Conservation (phyloP, 2,888 invertebrate species). For the Helobdella robusta region DNA sequence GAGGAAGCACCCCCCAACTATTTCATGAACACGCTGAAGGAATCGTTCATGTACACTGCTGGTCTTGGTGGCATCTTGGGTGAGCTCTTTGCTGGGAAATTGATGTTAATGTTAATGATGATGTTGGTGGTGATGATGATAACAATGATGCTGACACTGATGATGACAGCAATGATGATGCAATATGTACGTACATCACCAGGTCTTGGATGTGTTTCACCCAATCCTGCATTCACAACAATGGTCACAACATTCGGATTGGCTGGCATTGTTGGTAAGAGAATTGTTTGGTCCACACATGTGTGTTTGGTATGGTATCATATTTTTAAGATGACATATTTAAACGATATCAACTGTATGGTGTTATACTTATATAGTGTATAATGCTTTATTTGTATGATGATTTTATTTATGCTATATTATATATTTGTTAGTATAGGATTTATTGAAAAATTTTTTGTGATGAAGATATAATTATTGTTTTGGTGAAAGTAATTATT, state of each 20-base stretch:
- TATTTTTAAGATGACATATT: no score
- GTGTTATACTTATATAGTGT: no score
- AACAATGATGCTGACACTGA: neutral
- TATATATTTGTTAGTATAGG: no score
- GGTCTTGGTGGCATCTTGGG: conserved; percentile 36
- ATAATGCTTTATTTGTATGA: no score
- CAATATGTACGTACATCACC: conserved; percentile 32
- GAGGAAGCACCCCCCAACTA: conserved; percentile 54
- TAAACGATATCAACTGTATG: no score
- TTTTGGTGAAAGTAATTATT: no score
- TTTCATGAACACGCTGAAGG: conserved; percentile 57
- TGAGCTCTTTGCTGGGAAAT: conserved; percentile 8
- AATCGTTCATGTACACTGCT: conserved; percentile 43
- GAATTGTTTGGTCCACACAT: no score
- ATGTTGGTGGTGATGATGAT: neutral
- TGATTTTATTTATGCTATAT: no score
- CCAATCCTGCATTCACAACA: conserved; percentile 71
- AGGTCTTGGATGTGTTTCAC: conserved; percentile 68
- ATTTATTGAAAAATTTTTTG: no score
- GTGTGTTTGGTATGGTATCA: no score
- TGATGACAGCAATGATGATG: neutral
- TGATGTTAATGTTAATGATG: neutral
- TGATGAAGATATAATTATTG: no score
- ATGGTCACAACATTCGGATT: conserved; percentile 78
- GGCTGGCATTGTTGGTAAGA: conserved; percentile 63